Evolutionary conservation across 2,888 invertebrate species (phyloP), one percentile per base, ranked within the genome.

Genomic region (Drosophila stalkeri): DNA sequence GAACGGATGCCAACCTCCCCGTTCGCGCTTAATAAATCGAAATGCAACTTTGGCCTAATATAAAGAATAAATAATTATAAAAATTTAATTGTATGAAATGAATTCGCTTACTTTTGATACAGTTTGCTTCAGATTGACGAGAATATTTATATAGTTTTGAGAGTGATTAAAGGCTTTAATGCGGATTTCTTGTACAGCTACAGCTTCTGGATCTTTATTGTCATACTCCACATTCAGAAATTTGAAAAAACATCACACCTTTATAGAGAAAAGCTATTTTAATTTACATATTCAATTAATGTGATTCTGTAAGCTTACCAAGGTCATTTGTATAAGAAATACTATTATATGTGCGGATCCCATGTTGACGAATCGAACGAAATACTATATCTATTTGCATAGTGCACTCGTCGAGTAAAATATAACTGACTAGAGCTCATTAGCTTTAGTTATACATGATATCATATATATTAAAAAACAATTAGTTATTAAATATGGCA

Each of bases 1-100:
- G 41, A 80, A 80, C 0, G 80, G 80, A 62, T 81, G 80, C 82
- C 82, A 80, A 6, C 80, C 79, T 0, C 79, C 76, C 18, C 43
- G 41, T 52, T 77, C 76, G 1, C 75, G 79, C 16, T 79, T 77
- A 0, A 75, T 3, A 12, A 80, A 23, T n/a, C 23, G 56, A 12
- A 81, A 81, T 6, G 35, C 12, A 0, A 80, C 11, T 16, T 31
- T 51, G 0, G 1, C 0, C 18, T 70, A 31, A 49, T 16, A 51
- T 63, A 7, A 12, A 54, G 8, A 33, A 37, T 5, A 5, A 39
- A 5, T 6, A 11, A 4, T 6, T 47, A 20, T 20, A 20, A 7
- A 5, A 11, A n/a, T 57, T 2, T 9, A 12, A 35, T 6, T 12
- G 2, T n/a, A 41, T 18, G 3, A 37, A 12, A 27, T 35, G 5